These are phyloP conservation scores for Galeruca laticollis DNA, from an alignment of 2,888 invertebrate genomes.

Conservation along the genomic window DNA sequence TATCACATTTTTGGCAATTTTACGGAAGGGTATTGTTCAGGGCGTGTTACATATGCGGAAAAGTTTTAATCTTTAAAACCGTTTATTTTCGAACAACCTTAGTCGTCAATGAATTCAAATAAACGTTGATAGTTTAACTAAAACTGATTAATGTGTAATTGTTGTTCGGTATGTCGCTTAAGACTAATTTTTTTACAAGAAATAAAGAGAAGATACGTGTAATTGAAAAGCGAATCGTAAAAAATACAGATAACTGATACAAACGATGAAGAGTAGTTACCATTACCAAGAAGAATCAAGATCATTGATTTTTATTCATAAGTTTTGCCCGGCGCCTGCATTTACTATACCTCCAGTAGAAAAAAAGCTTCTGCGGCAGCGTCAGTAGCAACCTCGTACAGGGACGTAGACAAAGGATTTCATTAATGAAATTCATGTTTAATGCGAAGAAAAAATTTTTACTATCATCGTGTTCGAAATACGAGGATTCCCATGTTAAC, in stretches of 20 bases:
- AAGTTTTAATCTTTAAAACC: too few relatives aligned
- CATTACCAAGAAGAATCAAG: slow-evolving; percentile 32
- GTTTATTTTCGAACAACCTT: too few relatives aligned
- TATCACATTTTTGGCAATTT: too few relatives aligned
- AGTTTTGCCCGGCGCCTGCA: slow-evolving; percentile 36
- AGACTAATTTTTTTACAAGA: slow-evolving; percentile 1
- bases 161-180: not conserved
- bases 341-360: slow-evolving; percentile 25
- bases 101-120: too few relatives aligned
- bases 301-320: slow-evolving; percentile 33
- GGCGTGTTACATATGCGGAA: too few relatives aligned
- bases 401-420: not conserved
- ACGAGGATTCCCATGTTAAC: too few relatives aligned
- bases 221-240: not conserved
- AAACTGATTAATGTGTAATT: too few relatives aligned
- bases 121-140: too few relatives aligned
- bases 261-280: slow-evolving; percentile 28
- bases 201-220: slow-evolving; percentile 3
- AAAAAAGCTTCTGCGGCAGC: slow-evolving; percentile 25
- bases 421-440: too few relatives aligned
- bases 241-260: slow-evolving; percentile 31
- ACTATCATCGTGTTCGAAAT: too few relatives aligned
- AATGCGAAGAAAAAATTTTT: too few relatives aligned
- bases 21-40: too few relatives aligned
- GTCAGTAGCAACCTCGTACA: slow-evolving; percentile 15